phyloP scores from a whole-genome alignment of 2,797 vertebrate genomes.

The Telmatherina bonti region DNA sequence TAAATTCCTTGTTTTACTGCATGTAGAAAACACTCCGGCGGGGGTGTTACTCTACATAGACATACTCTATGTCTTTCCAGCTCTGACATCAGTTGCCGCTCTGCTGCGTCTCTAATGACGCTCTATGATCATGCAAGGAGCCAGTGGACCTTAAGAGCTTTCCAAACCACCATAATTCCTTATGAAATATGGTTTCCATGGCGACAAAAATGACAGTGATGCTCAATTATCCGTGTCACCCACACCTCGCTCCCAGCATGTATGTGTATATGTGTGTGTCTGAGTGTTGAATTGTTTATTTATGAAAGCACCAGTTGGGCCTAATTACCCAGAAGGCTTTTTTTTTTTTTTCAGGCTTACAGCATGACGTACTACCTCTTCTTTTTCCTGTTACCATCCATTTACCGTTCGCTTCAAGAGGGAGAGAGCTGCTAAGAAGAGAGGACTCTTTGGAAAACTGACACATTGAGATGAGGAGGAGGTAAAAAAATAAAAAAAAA shows the following conservation, averaged over 20 bases:
- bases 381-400: not conserved
- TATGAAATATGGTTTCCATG: constrained; percentile 14
- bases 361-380: not conserved
- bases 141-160: too few species aligned
- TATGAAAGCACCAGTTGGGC: not conserved
- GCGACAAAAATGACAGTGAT: constrained; percentile 21
- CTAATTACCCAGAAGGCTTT: not conserved
- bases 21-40: not conserved
- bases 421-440: not conserved
- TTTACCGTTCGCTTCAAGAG: not conserved
- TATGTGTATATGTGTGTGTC: not conserved
- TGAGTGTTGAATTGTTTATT: constrained; percentile 4
- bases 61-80: not conserved
- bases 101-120: not conserved
- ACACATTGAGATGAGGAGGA: too few species aligned
- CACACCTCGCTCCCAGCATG: not conserved
- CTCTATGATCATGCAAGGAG: not conserved
- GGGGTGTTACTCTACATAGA: not conserved
- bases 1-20: not conserved
- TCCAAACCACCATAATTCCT: not conserved
- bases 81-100: not conserved
- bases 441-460: not conserved
- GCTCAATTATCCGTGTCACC: not conserved
- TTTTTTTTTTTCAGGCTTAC: not conserved
- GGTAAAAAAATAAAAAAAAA: too few species aligned